A percentile compares a stretch with the other conserved stretches of the same genome.
Conservation (phyloP, 53 echinoderm and acorn worm species). For the Holothuria scabra region DNA sequence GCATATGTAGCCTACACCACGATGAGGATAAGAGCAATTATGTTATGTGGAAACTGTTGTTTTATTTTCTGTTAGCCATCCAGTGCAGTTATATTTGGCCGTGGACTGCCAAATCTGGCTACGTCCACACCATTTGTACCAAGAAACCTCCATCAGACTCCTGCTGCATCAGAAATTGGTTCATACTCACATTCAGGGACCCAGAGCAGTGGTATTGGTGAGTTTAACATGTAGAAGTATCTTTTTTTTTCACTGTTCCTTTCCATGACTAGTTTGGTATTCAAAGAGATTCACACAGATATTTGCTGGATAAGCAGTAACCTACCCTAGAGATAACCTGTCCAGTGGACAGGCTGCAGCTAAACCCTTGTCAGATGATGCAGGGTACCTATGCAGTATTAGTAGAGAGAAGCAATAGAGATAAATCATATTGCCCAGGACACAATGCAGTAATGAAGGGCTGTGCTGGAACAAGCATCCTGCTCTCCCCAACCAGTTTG, state of each 20-base stretch:
- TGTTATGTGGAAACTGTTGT: neutral
- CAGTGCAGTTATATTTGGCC: constrained; percentile 67
- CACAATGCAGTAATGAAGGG: no score
- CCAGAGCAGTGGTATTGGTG: constrained; percentile 92
- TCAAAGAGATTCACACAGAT: no score
- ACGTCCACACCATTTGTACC: constrained; percentile 86
- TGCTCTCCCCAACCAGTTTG: no score
- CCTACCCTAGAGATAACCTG: no score
- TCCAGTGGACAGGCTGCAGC: no score
- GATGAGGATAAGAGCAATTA: neutral
- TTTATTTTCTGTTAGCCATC: constrained; percentile 40
- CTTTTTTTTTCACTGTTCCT: neutral
- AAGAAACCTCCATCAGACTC: constrained; percentile 53
- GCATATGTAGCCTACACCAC: no score
- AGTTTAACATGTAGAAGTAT: neutral
- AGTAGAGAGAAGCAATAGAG: no score
- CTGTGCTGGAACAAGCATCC: no score
- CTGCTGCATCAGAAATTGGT: constrained; percentile 23
- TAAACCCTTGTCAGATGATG: no score
- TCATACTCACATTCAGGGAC: constrained; percentile 42
- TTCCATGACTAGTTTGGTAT: neutral
- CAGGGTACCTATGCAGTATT: no score
- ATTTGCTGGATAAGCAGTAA: no score
- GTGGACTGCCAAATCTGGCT: constrained; percentile 78
- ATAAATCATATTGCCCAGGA: no score